Evolutionary conservation across 2,797 vertebrate genomes (phyloP).

Genomic region (Darevskia mixta): DNA sequence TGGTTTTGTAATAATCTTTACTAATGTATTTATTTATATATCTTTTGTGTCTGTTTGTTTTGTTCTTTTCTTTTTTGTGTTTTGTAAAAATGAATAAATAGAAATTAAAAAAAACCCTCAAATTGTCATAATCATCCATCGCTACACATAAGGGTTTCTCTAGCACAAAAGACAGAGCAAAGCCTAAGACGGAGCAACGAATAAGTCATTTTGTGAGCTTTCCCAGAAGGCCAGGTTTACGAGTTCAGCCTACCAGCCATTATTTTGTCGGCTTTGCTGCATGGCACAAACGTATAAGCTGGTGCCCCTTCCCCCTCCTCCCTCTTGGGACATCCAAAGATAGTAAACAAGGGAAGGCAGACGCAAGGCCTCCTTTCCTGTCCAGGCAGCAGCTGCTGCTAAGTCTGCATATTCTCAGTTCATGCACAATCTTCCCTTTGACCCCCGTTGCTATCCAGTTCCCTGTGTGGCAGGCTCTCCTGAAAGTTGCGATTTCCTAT

Average conservation of each 20-base stretch:
- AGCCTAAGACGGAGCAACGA: background rate
- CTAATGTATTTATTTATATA: too few species aligned
- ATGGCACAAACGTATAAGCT: conserved; percentile 55
- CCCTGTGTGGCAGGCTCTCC: conserved; percentile 73
- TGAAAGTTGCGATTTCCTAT: conserved; percentile 81
- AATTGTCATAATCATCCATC: too few species aligned
- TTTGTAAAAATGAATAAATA: too few species aligned
- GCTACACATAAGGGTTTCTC: too few species aligned
- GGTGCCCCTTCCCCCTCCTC: conserved; percentile 55
- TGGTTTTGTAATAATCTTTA: too few species aligned
- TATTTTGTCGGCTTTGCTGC: conserved; percentile 55
- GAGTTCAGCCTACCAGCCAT: conserved; percentile 35
- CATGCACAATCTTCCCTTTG: conserved; percentile 76
- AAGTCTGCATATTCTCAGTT: conserved; percentile 77
- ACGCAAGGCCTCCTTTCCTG: conserved; percentile 74
- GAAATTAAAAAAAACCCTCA: too few species aligned
- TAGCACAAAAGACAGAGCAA: background rate
- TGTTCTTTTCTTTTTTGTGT: too few species aligned
- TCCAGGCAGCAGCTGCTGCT: conserved; percentile 60
- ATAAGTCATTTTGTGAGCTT: conserved; percentile 32
- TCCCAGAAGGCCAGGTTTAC: conserved; percentile 20
- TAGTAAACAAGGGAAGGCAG: conserved; percentile 73
- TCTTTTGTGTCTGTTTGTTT: too few species aligned
- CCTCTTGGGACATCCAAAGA: conserved; percentile 56
- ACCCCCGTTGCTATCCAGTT: conserved; percentile 78